Percentiles rank a stretch among this genome's conserved stretches.
Conservation (phyloP, 2,888 invertebrate species). For the Heliconius charithonia region DNA sequence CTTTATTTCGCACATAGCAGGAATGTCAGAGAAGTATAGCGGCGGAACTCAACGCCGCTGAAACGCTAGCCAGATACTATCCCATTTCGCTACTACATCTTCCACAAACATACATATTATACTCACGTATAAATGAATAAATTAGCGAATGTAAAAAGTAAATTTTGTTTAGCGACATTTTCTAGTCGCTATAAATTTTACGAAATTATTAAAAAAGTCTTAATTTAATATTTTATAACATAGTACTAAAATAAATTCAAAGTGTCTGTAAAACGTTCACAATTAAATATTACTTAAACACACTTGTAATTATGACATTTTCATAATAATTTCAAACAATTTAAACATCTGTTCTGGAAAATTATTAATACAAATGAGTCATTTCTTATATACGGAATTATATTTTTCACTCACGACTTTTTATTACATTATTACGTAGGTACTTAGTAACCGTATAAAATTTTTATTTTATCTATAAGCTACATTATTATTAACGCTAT, state of each 20-base stretch:
- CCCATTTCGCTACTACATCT: too few relatives aligned
- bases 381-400: not conserved
- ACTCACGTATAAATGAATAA: too few relatives aligned
- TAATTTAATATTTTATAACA: not conserved
- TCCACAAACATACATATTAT: too few relatives aligned
- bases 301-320: not conserved
- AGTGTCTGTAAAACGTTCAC: not conserved
- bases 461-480: too few relatives aligned
- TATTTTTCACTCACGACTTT: slow-evolving; percentile 1
- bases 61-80: too few relatives aligned
- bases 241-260: not conserved
- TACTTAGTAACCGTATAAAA: too few relatives aligned
- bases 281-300: not conserved
- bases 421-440: not conserved
- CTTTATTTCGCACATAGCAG: too few relatives aligned
- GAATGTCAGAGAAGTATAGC: too few relatives aligned
- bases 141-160: too few relatives aligned
- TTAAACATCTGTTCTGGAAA: not conserved
- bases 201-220: not conserved
- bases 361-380: slow-evolving; percentile 8
- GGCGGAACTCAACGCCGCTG: too few relatives aligned
- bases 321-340: not conserved
- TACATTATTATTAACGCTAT: too few relatives aligned
- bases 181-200: not conserved
- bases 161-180: not conserved